phyloP scores from a whole-genome alignment of 1,140 invertebrate genomes.

The Ips typographus region DNA sequence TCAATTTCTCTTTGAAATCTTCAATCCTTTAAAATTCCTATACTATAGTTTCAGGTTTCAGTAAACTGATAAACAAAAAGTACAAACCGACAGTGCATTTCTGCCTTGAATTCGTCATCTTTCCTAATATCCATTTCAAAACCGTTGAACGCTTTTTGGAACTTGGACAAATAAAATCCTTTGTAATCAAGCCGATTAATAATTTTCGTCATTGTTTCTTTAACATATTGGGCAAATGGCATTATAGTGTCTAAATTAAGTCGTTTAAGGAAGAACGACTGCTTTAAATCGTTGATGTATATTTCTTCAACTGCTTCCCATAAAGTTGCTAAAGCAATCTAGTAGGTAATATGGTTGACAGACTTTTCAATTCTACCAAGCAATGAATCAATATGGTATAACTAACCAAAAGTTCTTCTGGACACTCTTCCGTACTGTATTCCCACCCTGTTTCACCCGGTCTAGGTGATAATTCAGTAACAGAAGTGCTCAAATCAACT shows the following conservation, averaged over 20 bases:
- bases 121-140: slow-evolving; percentile 58
- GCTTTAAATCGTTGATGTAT: slow-evolving; percentile 57
- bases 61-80: neutral
- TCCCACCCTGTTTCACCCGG: slow-evolving; percentile 58
- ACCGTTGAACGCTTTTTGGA: slow-evolving; percentile 60
- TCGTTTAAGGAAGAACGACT: slow-evolving; percentile 58
- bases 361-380: neutral
- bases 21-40: slow-evolving; percentile 42
- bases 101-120: slow-evolving; percentile 54
- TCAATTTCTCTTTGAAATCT: slow-evolving; percentile 51
- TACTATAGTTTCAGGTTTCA: neutral
- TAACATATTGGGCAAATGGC: slow-evolving; percentile 56
- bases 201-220: slow-evolving; percentile 56
- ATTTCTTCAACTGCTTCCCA: slow-evolving; percentile 60
- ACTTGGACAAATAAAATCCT: slow-evolving; percentile 56
- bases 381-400: neutral
- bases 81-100: slow-evolving; percentile 49
- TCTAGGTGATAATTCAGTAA: slow-evolving; percentile 14
- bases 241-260: slow-evolving; percentile 55
- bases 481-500: slow-evolving; percentile 1
- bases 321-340: slow-evolving; percentile 53
- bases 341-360: slow-evolving; percentile 37
- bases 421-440: slow-evolving; percentile 53
- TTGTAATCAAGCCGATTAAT: slow-evolving; percentile 57
- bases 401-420: slow-evolving; percentile 19